Evolutionary conservation across 2,113 vertebrate species (phyloP).

Genomic region (Chauna torquata): DNA sequence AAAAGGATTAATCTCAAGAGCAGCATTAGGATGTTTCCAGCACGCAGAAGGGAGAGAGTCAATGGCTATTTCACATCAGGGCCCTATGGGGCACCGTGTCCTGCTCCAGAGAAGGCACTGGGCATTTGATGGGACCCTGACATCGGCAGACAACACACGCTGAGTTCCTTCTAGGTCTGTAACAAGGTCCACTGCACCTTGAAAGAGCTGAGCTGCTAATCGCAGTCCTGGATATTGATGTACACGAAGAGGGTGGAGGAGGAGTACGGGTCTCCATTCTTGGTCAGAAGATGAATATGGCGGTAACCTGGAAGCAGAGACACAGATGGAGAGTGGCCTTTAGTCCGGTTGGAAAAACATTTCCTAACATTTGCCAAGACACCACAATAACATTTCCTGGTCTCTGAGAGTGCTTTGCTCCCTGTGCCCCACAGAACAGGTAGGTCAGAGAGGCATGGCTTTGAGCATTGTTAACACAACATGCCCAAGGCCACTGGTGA

Average conservation of each 20-base stretch:
- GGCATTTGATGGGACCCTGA: not conserved
- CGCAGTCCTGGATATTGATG: conserved; percentile 76
- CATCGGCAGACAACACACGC: not conserved
- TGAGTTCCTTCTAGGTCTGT: not conserved
- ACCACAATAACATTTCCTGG: not conserved
- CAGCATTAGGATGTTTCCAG: conserved; percentile 42
- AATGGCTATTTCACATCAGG: not conserved
- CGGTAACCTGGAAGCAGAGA: conserved; percentile 85
- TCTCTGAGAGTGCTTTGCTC: not conserved
- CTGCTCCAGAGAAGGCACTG: conserved; percentile 24
- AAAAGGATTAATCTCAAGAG: conserved; percentile 13
- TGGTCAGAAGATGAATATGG: conserved; percentile 89
- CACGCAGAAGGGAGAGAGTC: not conserved
- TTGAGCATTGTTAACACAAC: rapidly evolving
- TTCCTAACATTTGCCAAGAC: not conserved
- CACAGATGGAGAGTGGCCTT: not conserved
- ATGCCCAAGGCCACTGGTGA: not conserved
- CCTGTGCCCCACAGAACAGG: not conserved
- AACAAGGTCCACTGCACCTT: not conserved
- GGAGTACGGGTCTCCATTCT: conserved; percentile 82
- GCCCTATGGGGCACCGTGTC: not conserved
- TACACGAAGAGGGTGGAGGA: conserved; percentile 92
- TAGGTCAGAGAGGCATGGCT: not conserved
- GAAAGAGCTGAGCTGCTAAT: conserved; percentile 6
- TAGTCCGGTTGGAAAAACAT: not conserved